Base-by-base conservation (phyloP, 1,140 invertebrate genomes). In the Ladona fulva region DNA sequence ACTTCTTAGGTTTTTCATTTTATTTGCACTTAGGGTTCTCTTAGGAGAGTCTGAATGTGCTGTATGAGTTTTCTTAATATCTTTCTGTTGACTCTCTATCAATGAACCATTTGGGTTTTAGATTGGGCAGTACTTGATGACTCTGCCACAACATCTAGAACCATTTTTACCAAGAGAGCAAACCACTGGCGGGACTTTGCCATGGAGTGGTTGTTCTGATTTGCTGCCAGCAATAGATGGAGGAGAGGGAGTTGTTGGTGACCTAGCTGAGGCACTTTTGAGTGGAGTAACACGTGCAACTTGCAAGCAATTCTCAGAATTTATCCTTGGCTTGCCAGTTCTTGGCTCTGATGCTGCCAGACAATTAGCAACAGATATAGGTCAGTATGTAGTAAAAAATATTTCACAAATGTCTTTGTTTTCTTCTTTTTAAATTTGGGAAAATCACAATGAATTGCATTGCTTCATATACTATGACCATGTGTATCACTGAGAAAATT, bases 41-140 rank as follows among this genome's bases (percentile, higher is more conserved):
- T n/a, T n/a, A n/a, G n/a, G n/a, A n/a, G n/a, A n/a, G n/a, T n/a
- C n/a, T n/a, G n/a, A 37, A 37, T 37, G 8, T 5, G 8, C 29
- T 37, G 29, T 1, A 5, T 37, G 29, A 37, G 3, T 37, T n/a
- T n/a, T 8, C 1, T 37, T 37, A 8, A 37, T 37, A 37, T 78
- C 76, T 22, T 22, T 25, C 0, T 25, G 25, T 74, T 74, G 1
- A 37, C 1, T 37, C 3, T 37, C 29, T 37, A 37, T 8, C n/a
- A n/a, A 78, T 37, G 3, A 78, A 8, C 29, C 8, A 37, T 37
- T 5, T 37, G 1, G 1, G 1, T 37, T 37, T 14, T 81, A 91
- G 89, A 91, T 94, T 85, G 92, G 96, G 0, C 95, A 98, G 83
- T 97, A 97, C 85, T 85, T 98, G 79, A 93, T 98, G 90, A 97